Evolutionary conservation across 2,888 invertebrate genomes (phyloP).

Genomic region (Trichopoda pennipes): DNA sequence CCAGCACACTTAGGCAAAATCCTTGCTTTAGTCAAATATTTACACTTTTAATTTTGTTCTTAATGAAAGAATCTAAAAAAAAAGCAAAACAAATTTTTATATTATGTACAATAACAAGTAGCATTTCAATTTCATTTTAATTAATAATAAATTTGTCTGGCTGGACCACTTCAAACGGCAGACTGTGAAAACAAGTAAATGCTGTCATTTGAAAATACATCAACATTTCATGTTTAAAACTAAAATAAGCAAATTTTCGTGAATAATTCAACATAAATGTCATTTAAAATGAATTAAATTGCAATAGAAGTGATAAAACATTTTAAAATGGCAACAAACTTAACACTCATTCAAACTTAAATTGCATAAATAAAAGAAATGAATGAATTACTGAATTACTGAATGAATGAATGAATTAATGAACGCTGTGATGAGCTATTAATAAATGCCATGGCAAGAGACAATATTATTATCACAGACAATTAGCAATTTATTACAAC

Average conservation of each 20-base stretch:
- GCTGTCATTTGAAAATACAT: neutral
- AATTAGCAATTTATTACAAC: neutral
- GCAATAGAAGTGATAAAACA: conserved; percentile 18
- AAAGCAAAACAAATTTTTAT: conserved; percentile 15
- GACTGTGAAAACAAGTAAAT: conserved; percentile 14
- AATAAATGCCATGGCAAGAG: neutral
- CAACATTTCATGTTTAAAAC: conserved; percentile 27
- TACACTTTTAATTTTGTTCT: conserved; percentile 44
- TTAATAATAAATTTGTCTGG: conserved; percentile 66
- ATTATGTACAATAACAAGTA: conserved; percentile 15
- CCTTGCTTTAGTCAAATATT: conserved; percentile 41
- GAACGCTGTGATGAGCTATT: neutral
- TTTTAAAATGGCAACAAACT: neutral
- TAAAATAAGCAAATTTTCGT: conserved; percentile 39
- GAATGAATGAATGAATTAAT: too few relatives aligned
- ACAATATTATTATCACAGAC: neutral
- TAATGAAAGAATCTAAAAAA: conserved; percentile 1
- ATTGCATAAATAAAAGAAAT: neutral
- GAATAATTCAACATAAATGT: conserved; percentile 48
- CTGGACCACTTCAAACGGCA: conserved; percentile 49
- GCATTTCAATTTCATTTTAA: conserved; percentile 63
- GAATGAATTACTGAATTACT: too few relatives aligned
- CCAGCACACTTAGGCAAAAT: neutral
- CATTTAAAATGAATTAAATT: conserved; percentile 44
- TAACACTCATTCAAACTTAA: neutral